Evolutionary conservation across 2,113 vertebrate species (phyloP).

Genomic region (Phalacrocorax brasilianus): DNA sequence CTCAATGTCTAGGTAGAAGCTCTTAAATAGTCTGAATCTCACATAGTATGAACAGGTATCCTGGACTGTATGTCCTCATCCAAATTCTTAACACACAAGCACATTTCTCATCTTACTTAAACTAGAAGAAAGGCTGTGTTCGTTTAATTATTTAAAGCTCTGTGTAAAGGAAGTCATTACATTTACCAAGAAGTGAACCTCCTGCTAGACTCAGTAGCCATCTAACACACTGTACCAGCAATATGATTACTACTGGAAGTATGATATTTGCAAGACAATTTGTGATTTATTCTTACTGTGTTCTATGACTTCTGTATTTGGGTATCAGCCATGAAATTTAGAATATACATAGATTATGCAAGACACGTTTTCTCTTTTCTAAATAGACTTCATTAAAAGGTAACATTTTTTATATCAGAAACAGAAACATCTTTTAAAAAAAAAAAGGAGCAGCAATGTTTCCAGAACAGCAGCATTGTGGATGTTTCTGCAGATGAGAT

Average conservation of each 20-base stretch:
- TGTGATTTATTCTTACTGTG: neutral
- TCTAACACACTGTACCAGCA: neutral
- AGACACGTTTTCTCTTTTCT: neutral
- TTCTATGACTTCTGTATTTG: neutral
- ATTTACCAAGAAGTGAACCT: neutral
- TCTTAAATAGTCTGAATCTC: neutral
- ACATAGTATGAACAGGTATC: neutral
- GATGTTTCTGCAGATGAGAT: neutral
- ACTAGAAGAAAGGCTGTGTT: neutral
- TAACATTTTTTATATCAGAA: neutral
- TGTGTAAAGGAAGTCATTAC: neutral
- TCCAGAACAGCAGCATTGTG: neutral
- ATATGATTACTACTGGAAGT: neutral
- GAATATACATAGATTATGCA: neutral
- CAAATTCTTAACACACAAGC: neutral
- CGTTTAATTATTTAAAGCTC: neutral
- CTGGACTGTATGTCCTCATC: neutral
- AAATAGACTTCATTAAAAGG: neutral
- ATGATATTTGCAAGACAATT: neutral
- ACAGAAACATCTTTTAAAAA: neutral
- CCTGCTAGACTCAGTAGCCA: neutral
- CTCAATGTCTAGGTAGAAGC: rapidly evolving
- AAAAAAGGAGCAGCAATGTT: neutral
- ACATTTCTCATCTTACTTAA: neutral
- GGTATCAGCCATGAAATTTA: neutral